Base-by-base conservation (phyloP, 2,888 invertebrate species). In the Drosophila austrosaltans region DNA sequence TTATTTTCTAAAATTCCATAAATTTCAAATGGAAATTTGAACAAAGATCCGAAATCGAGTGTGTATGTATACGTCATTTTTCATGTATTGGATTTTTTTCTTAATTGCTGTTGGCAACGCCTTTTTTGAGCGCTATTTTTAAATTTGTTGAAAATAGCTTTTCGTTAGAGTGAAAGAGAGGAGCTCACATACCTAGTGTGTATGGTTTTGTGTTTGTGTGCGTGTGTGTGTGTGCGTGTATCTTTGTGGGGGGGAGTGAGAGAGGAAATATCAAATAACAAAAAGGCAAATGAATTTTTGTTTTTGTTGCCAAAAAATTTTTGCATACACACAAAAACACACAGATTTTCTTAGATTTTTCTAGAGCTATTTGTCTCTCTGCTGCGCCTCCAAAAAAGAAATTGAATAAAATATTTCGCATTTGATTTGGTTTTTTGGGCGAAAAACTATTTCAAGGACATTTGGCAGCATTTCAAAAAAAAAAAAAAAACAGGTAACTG, bases 361-460 rank as follows among this genome's bases (percentile, higher is more conserved):
- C 61, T 62, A 48, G 59, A 54, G 32, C 59, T 63, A 77, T 70
- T 79, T 48, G 64, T 62, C 16, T 16, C 16, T 16, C 69, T 62
- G 72, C 63, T 75, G 83, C 76, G 86, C 77, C 71, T 83, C 75
- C 86, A 82, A 75, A 77, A 69, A 63, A 53, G 48, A 72, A 72
- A 78, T 71, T 63, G 57, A 66, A 76, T 66, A 62, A 56, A 65
- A 64, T 63, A 54, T 40, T 69, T 67, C 66, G 56, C 74, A 72
- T 80, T 72, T 30, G 66, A 66, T 72, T 63, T 72, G 36, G 66
- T 75, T 85, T 73, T 67, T 73, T 67, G 22, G 63, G 54, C 10
- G 12, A 22, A 86, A 87, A 87, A 86, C 72, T 83, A 81, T 87
- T 83, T 86, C 84, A 84, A 84, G 84, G 84, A 84, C 86, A 79